Evolutionary conservation across 2,888 invertebrate species (phyloP), one percentile per base, ranked within the genome.

Genomic region (Rhamnusium bicolor): DNA sequence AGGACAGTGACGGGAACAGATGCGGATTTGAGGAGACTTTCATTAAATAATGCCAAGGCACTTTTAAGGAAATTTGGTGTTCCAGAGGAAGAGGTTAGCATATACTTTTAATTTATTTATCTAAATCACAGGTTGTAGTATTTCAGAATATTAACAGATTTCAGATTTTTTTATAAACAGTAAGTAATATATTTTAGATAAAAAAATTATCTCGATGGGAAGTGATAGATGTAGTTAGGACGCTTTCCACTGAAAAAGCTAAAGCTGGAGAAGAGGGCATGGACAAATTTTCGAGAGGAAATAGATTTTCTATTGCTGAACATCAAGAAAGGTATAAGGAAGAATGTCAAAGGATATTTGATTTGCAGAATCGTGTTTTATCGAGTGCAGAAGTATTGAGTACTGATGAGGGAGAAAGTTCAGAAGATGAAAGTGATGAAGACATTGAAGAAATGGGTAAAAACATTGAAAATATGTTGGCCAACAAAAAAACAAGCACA

Each of bases 251-350:
- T 0, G 98, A 99, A 86, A 99, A 99, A 86, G 98, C 99, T 0
- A 98, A 98, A 87, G 97, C 97, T 10, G 98, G 98, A 0, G 97
- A 98, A 88, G 97, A 98, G 88, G 98, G 98, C 46, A 98, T 99
- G 97, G 98, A 97, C 21, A 98, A 99, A 87, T 99, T 99, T 89
- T 99, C 99, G 0, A 92, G 99, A 88, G 99, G 99, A 76, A 99
- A 98, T 89, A 91, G 98, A 73, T 98, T 98, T 87, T 99, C 98
- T 0, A 97, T 98, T 54, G 98, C 98, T 1, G 99, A 99, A 89
- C 98, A 99, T 89, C 98, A 98, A 88, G 98, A 98, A 87, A 92
- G 94, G 77, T 99, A 99, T 87, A 99, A 98, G 89, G 98, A 99
- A 88, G 99, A 99, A 86, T 99, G 99, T 84, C 99, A 99, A 87